Conservation (phyloP, 1,140 invertebrate genomes). For the Tetranychus urticae region DNA sequence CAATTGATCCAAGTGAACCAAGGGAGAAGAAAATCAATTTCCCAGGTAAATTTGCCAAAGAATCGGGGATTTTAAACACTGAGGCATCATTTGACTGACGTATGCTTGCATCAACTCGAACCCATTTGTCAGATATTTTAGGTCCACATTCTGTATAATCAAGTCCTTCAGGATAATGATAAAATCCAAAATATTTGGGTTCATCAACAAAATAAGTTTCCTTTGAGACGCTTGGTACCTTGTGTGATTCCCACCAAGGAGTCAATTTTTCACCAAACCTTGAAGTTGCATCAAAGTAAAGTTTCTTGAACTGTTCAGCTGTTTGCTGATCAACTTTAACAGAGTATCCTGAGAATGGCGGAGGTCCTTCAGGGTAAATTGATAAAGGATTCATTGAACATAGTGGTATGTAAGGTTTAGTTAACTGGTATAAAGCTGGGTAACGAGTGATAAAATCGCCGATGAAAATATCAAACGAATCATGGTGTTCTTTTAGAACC, state of each 20-base stretch:
- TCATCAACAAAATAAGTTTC: neutral
- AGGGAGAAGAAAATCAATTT: slow-evolving; percentile 8
- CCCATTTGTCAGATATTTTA: neutral
- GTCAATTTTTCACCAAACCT: neutral
- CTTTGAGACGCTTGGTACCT: neutral
- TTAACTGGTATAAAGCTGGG: no score
- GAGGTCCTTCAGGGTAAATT: no score
- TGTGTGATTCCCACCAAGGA: neutral
- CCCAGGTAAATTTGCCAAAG: neutral
- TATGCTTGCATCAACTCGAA: slow-evolving; percentile 1
- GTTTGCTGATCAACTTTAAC: no score
- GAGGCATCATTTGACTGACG: neutral
- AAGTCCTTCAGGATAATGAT: neutral
- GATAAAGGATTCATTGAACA: no score
- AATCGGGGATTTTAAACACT: neutral
- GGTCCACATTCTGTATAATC: neutral
- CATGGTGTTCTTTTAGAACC: neutral
- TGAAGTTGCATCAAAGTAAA: neutral
- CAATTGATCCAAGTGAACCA: slow-evolving; percentile 10
- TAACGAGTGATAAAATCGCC: no score
- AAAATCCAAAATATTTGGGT: neutral
- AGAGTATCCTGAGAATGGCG: no score
- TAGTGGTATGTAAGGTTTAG: no score
- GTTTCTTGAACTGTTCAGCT: no score
- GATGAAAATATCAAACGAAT: no score